These are phyloP conservation scores for Notolabrus celidotus DNA, from an alignment of 2,797 vertebrate species.

Conservation along the genomic window DNA sequence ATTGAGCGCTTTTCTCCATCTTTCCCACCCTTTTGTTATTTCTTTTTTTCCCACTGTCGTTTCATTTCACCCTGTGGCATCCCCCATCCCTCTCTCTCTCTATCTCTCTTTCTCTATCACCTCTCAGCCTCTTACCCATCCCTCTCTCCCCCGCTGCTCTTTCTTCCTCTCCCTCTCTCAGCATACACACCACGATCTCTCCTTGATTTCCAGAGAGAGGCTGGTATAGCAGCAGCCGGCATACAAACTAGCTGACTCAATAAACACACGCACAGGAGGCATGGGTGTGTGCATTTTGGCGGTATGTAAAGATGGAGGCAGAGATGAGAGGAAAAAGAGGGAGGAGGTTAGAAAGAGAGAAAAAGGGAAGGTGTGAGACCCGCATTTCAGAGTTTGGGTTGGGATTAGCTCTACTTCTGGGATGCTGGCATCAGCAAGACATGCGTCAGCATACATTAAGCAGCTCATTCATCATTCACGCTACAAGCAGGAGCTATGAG, in stretches of 20 bases:
- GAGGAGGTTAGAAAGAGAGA: neutral
- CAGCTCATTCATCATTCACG: slow-evolving; percentile 70
- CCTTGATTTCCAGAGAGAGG: slow-evolving; percentile 76
- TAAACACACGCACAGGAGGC: slow-evolving; percentile 37
- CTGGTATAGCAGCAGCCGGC: slow-evolving; percentile 66
- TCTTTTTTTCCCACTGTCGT: slow-evolving; percentile 29
- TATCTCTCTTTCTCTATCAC: slow-evolving; percentile 47
- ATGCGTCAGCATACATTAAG: slow-evolving; percentile 72
- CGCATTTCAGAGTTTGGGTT: slow-evolving; percentile 44
- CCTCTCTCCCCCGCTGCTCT: slow-evolving; percentile 17
- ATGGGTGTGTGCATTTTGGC: slow-evolving; percentile 40
- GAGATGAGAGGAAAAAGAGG: slow-evolving; percentile 42
- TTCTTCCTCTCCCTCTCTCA: slow-evolving; percentile 55
- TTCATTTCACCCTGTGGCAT: slow-evolving; percentile 58
- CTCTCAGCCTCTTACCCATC: slow-evolving; percentile 34
- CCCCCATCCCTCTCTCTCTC: slow-evolving; percentile 39
- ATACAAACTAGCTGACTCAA: slow-evolving; percentile 82
- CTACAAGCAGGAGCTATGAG: slow-evolving; percentile 55
- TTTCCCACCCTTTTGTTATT: slow-evolving; percentile 51
- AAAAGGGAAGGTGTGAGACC: slow-evolving; percentile 27
- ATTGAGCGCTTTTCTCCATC: slow-evolving; percentile 43
- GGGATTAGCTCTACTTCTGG: slow-evolving; percentile 52
- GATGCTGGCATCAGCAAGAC: slow-evolving; percentile 59
- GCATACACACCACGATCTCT: slow-evolving; percentile 61
- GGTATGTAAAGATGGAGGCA: slow-evolving; percentile 44